phyloP scores from a whole-genome alignment of 2,113 vertebrate genomes.

The Raja brachyura region DNA sequence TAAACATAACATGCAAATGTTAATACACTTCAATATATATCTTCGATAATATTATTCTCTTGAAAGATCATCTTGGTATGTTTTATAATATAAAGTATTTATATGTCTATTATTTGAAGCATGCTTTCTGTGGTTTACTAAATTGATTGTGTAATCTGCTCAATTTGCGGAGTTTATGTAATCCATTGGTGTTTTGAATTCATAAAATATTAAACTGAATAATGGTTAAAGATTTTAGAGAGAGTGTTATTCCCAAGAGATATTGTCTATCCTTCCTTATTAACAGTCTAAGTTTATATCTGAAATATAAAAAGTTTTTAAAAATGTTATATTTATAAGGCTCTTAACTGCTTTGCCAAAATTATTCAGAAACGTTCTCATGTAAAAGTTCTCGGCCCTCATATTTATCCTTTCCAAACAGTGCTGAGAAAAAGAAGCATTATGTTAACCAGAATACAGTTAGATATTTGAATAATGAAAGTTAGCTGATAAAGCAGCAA shows the following conservation, averaged over 20 bases:
- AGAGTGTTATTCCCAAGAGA: neutral
- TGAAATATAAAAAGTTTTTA: neutral
- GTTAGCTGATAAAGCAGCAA: neutral
- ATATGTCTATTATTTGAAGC: neutral
- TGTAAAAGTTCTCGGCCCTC: neutral
- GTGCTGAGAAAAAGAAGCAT: neutral
- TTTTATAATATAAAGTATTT: neutral
- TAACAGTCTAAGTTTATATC: constrained; percentile 5
- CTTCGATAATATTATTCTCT: neutral
- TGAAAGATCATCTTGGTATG: neutral
- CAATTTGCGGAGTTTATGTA: neutral
- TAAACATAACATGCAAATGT: neutral
- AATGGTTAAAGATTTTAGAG: neutral
- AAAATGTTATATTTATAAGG: neutral
- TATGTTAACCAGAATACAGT: neutral
- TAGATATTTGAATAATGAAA: neutral
- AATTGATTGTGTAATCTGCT: neutral
- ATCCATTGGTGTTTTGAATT: neutral
- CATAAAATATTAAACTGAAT: constrained; percentile 11
- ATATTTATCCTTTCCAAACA: neutral
- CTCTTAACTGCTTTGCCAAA: neutral
- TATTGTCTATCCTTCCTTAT: neutral
- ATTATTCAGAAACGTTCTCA: neutral
- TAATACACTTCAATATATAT: neutral
- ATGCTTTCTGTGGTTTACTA: neutral